A percentile compares a stretch with the other conserved stretches of the same genome.
phyloP scores from a whole-genome alignment of 2,113 vertebrate genomes.

The Asarcornis scutulata region DNA sequence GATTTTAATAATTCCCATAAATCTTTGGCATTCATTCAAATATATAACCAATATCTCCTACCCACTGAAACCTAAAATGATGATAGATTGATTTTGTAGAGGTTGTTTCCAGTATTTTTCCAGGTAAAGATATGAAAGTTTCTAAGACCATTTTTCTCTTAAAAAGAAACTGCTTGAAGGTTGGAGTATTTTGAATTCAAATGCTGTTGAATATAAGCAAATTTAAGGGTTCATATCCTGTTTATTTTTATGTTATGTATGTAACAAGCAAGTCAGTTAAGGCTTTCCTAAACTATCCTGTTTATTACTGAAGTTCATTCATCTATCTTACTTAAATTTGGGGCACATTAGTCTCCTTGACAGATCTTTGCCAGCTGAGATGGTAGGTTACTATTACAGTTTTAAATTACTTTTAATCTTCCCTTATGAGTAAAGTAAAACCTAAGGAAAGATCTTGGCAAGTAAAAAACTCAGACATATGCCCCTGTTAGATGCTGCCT shows the following conservation, averaged over 20 bases:
- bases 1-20: background rate
- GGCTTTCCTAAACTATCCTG: background rate
- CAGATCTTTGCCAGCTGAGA: background rate
- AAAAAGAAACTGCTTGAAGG: background rate
- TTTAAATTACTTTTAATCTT: background rate
- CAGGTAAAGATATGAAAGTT: background rate
- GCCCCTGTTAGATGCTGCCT: background rate
- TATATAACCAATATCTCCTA: background rate
- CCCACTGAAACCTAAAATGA: background rate
- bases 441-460: background rate
- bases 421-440: background rate
- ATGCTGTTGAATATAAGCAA: background rate
- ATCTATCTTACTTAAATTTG: background rate
- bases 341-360: background rate
- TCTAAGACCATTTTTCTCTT: background rate
- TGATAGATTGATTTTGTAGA: background rate
- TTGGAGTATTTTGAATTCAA: background rate
- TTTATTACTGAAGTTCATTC: background rate
- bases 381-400: background rate
- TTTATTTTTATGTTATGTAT: background rate
- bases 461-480: background rate
- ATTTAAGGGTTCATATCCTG: background rate
- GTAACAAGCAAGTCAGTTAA: background rate
- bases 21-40: background rate
- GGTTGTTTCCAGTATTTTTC: background rate